phyloP scores from a whole-genome alignment of 2,797 vertebrate species.

The Astyanax mexicanus region DNA sequence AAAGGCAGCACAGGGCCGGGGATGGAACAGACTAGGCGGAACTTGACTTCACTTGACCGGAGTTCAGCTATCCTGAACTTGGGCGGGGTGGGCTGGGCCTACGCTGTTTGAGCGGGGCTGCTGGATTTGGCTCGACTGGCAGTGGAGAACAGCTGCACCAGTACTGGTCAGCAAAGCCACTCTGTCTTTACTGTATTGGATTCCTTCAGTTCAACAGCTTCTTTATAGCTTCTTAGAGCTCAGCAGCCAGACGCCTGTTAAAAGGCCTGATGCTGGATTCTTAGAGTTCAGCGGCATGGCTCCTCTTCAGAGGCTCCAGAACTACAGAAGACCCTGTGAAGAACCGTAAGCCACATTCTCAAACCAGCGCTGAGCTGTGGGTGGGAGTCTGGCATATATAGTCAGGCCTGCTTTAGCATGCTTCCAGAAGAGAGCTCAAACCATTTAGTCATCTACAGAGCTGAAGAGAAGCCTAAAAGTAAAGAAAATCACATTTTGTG shows the following conservation, averaged over 20 bases:
- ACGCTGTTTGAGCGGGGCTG: not conserved
- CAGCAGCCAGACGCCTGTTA: slow-evolving; percentile 23
- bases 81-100: not conserved
- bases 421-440: not conserved
- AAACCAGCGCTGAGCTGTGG: not conserved
- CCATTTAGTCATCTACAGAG: not conserved
- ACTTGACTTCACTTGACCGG: too few species aligned
- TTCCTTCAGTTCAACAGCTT: slow-evolving; percentile 31
- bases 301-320: not conserved
- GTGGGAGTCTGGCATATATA: not conserved
- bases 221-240: slow-evolving; percentile 35
- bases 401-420: too few species aligned
- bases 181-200: slow-evolving; percentile 29
- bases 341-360: slow-evolving; percentile 1
- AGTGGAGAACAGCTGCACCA: slow-evolving; percentile 39
- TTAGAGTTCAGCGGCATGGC: not conserved
- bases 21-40: too few species aligned
- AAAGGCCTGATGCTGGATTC: slow-evolving; percentile 20
- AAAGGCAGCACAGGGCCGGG: not conserved
- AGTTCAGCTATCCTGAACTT: not conserved
- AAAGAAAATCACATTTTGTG: slow-evolving; percentile 12
- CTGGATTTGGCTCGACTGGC: slow-evolving; percentile 18
- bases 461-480: not conserved
- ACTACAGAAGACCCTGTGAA: slow-evolving; percentile 7
- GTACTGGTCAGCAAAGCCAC: slow-evolving; percentile 19